A percentile compares a stretch with the other conserved stretches of the same genome.
These are phyloP conservation scores for Dipodomys stephensi DNA, from an alignment of 2,113 vertebrate species.

Conservation along the genomic window DNA sequence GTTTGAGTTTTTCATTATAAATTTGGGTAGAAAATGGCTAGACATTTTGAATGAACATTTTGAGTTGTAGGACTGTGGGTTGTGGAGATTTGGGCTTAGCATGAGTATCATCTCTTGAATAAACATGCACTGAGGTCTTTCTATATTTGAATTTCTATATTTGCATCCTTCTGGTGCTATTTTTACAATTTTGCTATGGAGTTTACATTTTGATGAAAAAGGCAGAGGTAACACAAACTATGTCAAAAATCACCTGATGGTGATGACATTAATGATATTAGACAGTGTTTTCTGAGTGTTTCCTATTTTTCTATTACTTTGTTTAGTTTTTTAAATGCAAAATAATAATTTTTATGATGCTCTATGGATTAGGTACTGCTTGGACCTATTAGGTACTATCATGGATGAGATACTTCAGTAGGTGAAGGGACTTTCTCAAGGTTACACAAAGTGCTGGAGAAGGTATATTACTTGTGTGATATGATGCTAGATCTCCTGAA, in stretches of 20 bases:
- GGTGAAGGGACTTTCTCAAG: neutral
- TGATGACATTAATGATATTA: neutral
- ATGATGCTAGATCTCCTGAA: accelerated
- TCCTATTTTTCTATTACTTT: neutral
- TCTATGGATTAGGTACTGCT: too few species aligned
- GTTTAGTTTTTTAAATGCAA: neutral
- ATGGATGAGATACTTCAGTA: too few species aligned
- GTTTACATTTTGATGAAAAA: neutral
- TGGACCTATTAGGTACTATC: neutral
- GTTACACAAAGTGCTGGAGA: neutral
- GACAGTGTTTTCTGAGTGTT: neutral
- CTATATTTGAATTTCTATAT: neutral
- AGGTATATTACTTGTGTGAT: neutral
- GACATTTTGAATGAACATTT: neutral
- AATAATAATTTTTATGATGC: neutral
- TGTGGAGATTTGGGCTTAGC: neutral
- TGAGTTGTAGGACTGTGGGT: neutral
- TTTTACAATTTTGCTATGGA: neutral
- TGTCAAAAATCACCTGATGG: neutral
- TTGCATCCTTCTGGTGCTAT: neutral
- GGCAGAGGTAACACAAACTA: neutral
- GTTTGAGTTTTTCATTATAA: neutral
- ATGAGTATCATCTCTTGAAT: neutral
- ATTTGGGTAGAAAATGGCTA: neutral
- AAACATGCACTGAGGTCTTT: neutral